These are phyloP conservation scores for Troides aeacus DNA, from an alignment of 2,888 invertebrate species.

Conservation along the genomic window DNA sequence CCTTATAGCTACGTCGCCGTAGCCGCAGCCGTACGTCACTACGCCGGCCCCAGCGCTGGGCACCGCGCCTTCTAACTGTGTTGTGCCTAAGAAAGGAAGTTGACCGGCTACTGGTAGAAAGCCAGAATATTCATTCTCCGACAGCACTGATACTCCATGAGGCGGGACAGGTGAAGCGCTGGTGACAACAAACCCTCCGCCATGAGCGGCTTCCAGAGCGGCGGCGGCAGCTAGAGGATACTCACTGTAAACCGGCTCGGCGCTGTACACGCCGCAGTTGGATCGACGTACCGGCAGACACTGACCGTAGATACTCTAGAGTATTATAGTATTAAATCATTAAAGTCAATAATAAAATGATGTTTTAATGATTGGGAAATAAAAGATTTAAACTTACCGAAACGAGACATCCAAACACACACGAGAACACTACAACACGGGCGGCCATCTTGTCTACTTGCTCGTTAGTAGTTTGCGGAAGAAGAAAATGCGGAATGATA, in stretches of 20 bases:
- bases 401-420: background rate
- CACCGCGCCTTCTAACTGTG: conserved; percentile 33
- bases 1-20: conserved; percentile 30
- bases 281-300: background rate
- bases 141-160: conserved; percentile 23
- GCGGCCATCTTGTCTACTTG: background rate
- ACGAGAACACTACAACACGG: background rate
- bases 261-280: background rate
- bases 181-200: conserved; percentile 18
- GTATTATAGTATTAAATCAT: background rate
- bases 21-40: conserved; percentile 35
- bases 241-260: background rate
- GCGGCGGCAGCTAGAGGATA: background rate
- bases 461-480: background rate
- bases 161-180: conserved; percentile 16
- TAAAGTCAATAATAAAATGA: background rate
- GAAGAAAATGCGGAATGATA: background rate
- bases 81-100: conserved; percentile 35
- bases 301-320: background rate
- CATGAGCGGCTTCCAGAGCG: conserved; percentile 8
- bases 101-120: conserved; percentile 37
- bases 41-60: conserved; percentile 33
- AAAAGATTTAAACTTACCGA: background rate
- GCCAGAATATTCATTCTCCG: conserved; percentile 43
- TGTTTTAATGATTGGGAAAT: background rate